Conservation (phyloP, 2,113 vertebrate species). For the Sylvia atricapilla region DNA sequence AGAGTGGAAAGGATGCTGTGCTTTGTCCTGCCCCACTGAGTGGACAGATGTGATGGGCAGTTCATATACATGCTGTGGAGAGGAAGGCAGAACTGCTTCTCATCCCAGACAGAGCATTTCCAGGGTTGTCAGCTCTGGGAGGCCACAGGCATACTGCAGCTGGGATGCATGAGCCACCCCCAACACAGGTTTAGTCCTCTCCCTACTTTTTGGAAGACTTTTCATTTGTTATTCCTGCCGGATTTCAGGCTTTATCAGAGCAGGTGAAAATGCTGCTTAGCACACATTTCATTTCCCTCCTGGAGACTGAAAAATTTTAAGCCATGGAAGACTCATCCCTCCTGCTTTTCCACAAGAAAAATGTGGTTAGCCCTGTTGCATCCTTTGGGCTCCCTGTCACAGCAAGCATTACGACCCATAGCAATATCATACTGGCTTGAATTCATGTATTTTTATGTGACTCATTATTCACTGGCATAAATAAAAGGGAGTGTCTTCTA, state of each 20-base stretch:
- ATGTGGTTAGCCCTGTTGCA: neutral
- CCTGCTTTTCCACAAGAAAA: neutral
- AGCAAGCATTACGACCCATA: neutral
- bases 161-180: neutral
- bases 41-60: neutral
- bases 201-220: neutral
- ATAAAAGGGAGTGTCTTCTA: slow-evolving; percentile 34
- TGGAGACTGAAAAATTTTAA: neutral
- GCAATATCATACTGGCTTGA: neutral
- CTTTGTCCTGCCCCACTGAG: neutral
- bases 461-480: slow-evolving; percentile 26
- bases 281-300: neutral
- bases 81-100: neutral
- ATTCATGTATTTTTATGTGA: slow-evolving; percentile 22
- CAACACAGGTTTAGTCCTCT: neutral
- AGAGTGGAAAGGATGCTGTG: neutral
- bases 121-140: neutral
- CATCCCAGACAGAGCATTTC: neutral
- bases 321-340: neutral
- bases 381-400: neutral
- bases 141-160: neutral
- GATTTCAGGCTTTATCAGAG: neutral
- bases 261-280: neutral
- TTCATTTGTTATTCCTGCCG: neutral
- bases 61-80: neutral